phyloP scores from a whole-genome alignment of 2,888 invertebrate species.

The Lepeophtheirus nordmannii region DNA sequence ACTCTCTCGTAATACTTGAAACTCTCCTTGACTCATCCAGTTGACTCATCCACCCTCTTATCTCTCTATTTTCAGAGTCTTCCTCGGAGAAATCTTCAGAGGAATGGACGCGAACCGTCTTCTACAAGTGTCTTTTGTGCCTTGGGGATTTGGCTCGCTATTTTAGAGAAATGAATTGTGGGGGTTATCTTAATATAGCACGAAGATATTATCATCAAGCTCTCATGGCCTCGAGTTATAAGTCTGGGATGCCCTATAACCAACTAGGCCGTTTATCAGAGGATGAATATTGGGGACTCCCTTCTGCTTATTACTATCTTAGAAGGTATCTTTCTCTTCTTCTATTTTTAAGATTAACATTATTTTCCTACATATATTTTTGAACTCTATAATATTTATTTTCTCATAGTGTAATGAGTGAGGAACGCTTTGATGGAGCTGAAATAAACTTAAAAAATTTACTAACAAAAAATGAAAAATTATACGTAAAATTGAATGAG shows the following conservation, averaged over 20 bases:
- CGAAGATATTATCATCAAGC: neutral
- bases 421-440: slow-evolving; percentile 1
- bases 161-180: neutral
- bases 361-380: neutral
- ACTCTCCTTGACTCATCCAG: too few species aligned
- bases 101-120: neutral
- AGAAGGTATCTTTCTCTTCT: neutral
- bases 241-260: slow-evolving; percentile 4
- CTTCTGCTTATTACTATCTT: slow-evolving; percentile 2
- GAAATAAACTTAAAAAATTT: neutral
- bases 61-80: too few species aligned
- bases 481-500: neutral
- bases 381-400: neutral
- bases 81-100: neutral
- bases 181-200: neutral
- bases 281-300: neutral
- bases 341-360: neutral
- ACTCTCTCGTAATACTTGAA: too few species aligned
- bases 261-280: neutral
- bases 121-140: neutral
- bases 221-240: neutral
- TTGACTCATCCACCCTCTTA: too few species aligned
- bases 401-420: neutral
- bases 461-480: neutral
- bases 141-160: neutral